Evolutionary conservation across 1,140 invertebrate species (phyloP).

Genomic region (Pseudachorutes palmiensis): DNA sequence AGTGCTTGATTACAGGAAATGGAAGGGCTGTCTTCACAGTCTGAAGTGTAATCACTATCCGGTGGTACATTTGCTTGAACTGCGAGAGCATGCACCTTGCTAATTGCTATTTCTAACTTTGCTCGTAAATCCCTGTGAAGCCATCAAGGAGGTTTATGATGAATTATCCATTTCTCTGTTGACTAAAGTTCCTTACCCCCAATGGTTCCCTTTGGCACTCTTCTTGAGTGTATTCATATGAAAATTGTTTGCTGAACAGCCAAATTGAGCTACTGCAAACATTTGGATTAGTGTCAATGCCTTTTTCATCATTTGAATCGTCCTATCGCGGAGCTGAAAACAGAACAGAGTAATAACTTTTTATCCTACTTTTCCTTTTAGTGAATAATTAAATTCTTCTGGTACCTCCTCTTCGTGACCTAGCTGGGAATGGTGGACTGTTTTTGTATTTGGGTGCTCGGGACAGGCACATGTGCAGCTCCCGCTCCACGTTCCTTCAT

Average conservation of each 20-base stretch:
- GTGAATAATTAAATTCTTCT: neutral
- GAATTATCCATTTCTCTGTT: too few species aligned
- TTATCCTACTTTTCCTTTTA: neutral
- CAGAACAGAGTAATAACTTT: neutral
- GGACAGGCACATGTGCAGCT: constrained; percentile 58
- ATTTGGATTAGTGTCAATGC: constrained; percentile 80
- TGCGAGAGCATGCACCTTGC: constrained; percentile 61
- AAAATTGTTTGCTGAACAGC: constrained; percentile 64
- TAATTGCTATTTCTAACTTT: constrained; percentile 80
- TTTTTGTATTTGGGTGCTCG: constrained; percentile 45
- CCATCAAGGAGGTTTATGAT: neutral
- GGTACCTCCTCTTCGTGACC: constrained; percentile 37
- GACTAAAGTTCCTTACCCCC: constrained; percentile 61
- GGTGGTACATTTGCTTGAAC: constrained; percentile 45
- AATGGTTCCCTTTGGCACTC: constrained; percentile 75
- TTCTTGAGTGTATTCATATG: constrained; percentile 76
- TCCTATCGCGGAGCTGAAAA: constrained; percentile 47
- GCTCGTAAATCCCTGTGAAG: constrained; percentile 72
- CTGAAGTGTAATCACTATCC: constrained; percentile 55
- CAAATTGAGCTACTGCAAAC: constrained; percentile 84
- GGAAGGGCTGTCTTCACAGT: constrained; percentile 53
- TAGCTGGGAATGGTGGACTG: constrained; percentile 23
- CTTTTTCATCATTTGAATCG: constrained; percentile 66
- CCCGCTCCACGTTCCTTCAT: constrained; percentile 39
- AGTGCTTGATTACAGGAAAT: constrained; percentile 59